Evolutionary conservation across 2,888 invertebrate genomes (phyloP), one percentile per base, ranked within the genome.

Genomic region (Cecidostiba fungosa): DNA sequence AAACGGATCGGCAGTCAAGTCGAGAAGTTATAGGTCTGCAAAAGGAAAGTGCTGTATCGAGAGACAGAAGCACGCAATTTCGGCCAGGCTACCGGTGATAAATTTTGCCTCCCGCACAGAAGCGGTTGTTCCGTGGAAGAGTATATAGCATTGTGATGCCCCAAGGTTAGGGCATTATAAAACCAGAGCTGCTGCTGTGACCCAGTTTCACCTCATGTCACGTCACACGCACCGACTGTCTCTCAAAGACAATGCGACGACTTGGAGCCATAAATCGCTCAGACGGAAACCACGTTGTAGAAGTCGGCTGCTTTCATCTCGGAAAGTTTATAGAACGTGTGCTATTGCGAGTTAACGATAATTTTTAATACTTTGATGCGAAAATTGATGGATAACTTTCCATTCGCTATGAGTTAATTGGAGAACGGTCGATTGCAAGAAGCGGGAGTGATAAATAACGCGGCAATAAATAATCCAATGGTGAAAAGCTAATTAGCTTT

Each of bases 241-340:
- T 87, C 50, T 54, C 16, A 82, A 87, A 90, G 90, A 92, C 91
- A 91, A 91, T 90, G 90, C 88, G 88, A 88, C 87, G 88, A 89
- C 90, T 89, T 89, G 82, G 79, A 88, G 82, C 19, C 90, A 92
- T 93, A 93, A 92, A 93, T 93, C 91, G 87, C 87, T 90, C 90
- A 88, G 88, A 89, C 88, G 80, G 81, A 84, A 86, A 88, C 89
- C 84, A 23, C 54, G n/a, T 5, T 6, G 4, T 19, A 19, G 47
- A 12, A 54, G 54, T 59, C 54, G 54, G 54, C 23, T 59, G n/a
- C 54, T 59, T 59, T 59, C 54, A 59, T 59, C 54, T 59, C 54
- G 19, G 1, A 16, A 54, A n/a, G 4, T 54, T 54, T 6, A n/a
- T 4, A 19, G 1, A 0, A 12, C 39, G 39, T 39, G 12, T 12